Percentiles rank a stretch among this genome's conserved stretches.
Evolutionary conservation across 1,140 invertebrate genomes (phyloP).

Genomic region (Trialeurodes vaporariorum): DNA sequence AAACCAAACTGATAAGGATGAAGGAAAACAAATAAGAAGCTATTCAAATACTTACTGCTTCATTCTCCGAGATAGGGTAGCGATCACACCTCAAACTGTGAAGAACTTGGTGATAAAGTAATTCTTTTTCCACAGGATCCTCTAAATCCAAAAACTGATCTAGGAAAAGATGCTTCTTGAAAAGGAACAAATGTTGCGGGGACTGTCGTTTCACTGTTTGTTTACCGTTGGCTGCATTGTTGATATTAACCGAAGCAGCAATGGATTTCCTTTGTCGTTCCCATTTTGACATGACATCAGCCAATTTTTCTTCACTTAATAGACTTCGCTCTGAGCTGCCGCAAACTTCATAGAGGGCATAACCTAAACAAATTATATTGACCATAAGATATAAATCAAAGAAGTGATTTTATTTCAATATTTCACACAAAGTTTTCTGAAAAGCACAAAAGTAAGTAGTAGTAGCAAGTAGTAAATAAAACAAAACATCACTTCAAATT

Average conservation of each 20-base stretch:
- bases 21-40: no score
- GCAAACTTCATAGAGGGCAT: slow-evolving; percentile 48
- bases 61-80: slow-evolving; percentile 34
- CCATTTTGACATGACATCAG: slow-evolving; percentile 93
- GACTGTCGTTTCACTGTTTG: slow-evolving; percentile 25
- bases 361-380: no score
- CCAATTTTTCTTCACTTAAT: slow-evolving; percentile 72
- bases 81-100: slow-evolving; percentile 79
- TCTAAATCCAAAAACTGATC: slow-evolving; percentile 70
- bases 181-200: slow-evolving; percentile 52
- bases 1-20: no score
- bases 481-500: no score
- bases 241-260: slow-evolving; percentile 30
- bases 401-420: no score
- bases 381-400: no score
- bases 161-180: slow-evolving; percentile 88
- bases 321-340: slow-evolving; percentile 74
- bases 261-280: slow-evolving; percentile 62
- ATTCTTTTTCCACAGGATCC: slow-evolving; percentile 86
- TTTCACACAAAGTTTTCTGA: no score
- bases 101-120: slow-evolving; percentile 90
- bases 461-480: no score
- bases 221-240: slow-evolving; percentile 27
- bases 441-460: no score
- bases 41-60: slow-evolving; percentile 26